Conservation (phyloP, 1,140 invertebrate species). For the Piezodorus guildinii region DNA sequence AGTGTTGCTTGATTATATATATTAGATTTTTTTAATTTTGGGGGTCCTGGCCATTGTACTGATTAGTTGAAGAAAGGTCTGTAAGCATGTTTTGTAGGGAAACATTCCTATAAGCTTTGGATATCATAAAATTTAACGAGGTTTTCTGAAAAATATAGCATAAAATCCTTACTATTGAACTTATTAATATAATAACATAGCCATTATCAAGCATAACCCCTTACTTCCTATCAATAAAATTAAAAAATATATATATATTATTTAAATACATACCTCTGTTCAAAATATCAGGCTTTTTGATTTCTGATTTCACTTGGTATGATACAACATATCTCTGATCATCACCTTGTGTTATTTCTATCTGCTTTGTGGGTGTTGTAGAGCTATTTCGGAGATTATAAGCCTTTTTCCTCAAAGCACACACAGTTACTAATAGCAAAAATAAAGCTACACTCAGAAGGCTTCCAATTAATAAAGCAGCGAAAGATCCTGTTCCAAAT, state of each 20-base stretch:
- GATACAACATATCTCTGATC: conserved; percentile 43
- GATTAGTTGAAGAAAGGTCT: too few relatives aligned
- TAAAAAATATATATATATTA: neutral
- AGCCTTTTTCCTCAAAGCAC: conserved; percentile 36
- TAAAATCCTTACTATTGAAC: too few relatives aligned
- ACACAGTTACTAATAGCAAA: conserved; percentile 46
- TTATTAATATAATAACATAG: too few relatives aligned
- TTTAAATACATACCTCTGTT: conserved; percentile 37
- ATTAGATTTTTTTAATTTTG: too few relatives aligned
- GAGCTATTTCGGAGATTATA: conserved; percentile 30
- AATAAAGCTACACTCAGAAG: conserved; percentile 48
- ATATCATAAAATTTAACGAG: too few relatives aligned
- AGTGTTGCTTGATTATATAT: too few relatives aligned
- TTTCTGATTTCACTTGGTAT: conserved; percentile 39
- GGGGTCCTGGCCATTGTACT: too few relatives aligned
- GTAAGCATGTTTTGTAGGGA: too few relatives aligned
- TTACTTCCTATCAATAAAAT: too few relatives aligned
- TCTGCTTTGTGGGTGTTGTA: conserved; percentile 38
- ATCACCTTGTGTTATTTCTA: conserved; percentile 40
- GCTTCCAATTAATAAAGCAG: conserved; percentile 40
- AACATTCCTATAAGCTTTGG: too few relatives aligned
- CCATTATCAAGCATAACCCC: neutral
- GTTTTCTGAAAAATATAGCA: too few relatives aligned
- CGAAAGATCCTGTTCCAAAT: conserved; percentile 16
- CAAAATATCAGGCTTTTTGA: conserved; percentile 42